These are phyloP conservation scores for Parthenolecanium corni DNA, from an alignment of 2,888 invertebrate genomes.

Conservation along the genomic window DNA sequence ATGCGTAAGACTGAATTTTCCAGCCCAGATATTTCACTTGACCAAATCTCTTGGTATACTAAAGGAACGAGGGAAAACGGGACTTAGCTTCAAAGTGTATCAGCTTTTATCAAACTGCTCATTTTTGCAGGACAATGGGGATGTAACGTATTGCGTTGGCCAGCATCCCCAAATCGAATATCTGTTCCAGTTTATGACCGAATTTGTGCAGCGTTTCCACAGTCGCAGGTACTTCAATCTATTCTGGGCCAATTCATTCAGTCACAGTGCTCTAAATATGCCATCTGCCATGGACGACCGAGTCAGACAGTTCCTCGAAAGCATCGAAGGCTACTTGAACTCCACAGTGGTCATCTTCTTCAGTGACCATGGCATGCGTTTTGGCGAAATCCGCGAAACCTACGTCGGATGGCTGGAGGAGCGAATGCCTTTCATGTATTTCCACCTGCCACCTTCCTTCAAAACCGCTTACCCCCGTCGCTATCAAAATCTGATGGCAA, in stretches of 20 bases:
- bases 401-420: conserved; percentile 66
- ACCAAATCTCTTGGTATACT: too few relatives aligned
- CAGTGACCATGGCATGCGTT: conserved; percentile 69
- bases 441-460: conserved; percentile 54
- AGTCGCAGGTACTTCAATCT: conserved; percentile 59
- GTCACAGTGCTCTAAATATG: conserved; percentile 56
- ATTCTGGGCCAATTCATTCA: conserved; percentile 68
- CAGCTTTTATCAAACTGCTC: too few relatives aligned
- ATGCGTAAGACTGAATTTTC: too few relatives aligned
- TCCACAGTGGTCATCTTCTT: conserved; percentile 59
- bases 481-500: conserved; percentile 46
- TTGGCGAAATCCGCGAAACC: conserved; percentile 56
- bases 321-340: conserved; percentile 47
- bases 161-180: conserved; percentile 54
- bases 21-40: too few relatives aligned
- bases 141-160: conserved; percentile 49
- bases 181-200: conserved; percentile 54
- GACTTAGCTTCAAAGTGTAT: too few relatives aligned
- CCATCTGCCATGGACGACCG: conserved; percentile 51
- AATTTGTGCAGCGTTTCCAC: conserved; percentile 53
- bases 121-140: conserved; percentile 42
- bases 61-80: too few relatives aligned
- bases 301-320: conserved; percentile 41
- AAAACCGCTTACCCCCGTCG: conserved; percentile 45
- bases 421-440: conserved; percentile 58